phyloP scores from a whole-genome alignment of 2,888 invertebrate species.

The Drosophila mayaguana region DNA sequence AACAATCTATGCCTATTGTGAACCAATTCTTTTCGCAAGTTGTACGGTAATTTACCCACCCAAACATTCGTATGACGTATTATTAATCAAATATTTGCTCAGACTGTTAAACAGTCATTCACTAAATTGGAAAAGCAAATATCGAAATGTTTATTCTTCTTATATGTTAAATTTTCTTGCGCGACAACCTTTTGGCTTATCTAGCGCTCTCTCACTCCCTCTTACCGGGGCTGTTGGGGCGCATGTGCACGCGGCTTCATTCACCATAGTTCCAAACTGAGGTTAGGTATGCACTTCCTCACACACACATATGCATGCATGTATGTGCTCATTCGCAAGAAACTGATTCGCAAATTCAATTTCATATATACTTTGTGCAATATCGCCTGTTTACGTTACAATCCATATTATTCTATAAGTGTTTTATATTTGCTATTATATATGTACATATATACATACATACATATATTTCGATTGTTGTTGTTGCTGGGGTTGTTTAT shows the following conservation, averaged over 20 bases:
- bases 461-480: slow-evolving; percentile 31
- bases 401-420: slow-evolving; percentile 54
- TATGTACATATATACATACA: not conserved
- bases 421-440: slow-evolving; percentile 23
- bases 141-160: slow-evolving; percentile 39
- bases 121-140: slow-evolving; percentile 60
- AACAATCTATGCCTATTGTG: slow-evolving; percentile 55
- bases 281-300: slow-evolving; percentile 30
- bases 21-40: slow-evolving; percentile 4
- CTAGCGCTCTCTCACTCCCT: not conserved
- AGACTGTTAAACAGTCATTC: slow-evolving; percentile 69
- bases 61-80: slow-evolving; percentile 53
- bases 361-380: slow-evolving; percentile 44
- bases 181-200: slow-evolving; percentile 30
- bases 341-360: slow-evolving; percentile 33
- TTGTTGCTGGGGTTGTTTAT: slow-evolving; percentile 45
- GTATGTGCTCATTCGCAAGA: slow-evolving; percentile 7
- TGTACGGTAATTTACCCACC: slow-evolving; percentile 39
- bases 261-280: slow-evolving; percentile 25
- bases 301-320: slow-evolving; percentile 3
- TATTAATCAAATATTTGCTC: slow-evolving; percentile 64
- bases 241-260: slow-evolving; percentile 51
- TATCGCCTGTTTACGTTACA: slow-evolving; percentile 73
- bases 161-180: slow-evolving; percentile 43
- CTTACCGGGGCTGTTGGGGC: slow-evolving; percentile 11